Base-by-base conservation (phyloP, 2,113 vertebrate species). In the Thalassoma bifasciatum region DNA sequence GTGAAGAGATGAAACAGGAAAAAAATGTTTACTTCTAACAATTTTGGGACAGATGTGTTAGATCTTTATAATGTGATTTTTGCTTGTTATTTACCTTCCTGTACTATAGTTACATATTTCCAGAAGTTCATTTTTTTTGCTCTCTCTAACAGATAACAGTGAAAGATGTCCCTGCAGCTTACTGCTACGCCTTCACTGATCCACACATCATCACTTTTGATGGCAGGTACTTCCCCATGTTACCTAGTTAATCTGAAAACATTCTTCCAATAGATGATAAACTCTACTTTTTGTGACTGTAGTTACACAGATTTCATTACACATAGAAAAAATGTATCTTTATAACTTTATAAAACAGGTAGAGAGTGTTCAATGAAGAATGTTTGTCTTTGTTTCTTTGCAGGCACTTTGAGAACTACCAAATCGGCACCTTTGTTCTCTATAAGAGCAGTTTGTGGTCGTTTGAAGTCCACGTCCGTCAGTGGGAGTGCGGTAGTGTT, bases 131-230 rank as follows among this genome's bases (percentile, higher is more conserved):
- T 40, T 26, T 36, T 16, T 19, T 21, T 59, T 26, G 6, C 66
- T 67, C 1, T 56, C 8, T 63, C 6, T 37, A 89, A 69, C 91
- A 98, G 97, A 92, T 99, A 72, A 93, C 49, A 13, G 94, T 97
- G 47, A 93, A 76, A 47, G 95, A 97, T 50, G 75, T 96, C 3
- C 93, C 94, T 9, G 88, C 94, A 65, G 95, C 95, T 1, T 96
- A 95, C 78, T 98, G 96, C 88, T 98, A 96, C 83, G 92, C 93
- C 54, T 97, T 97, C 90, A 97, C 95, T 34, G 96, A 98, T 70
- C 96, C 97, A 74, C 97, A 97, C 86, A 90, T 97, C 5, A 93
- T 97, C 89, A 98, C 96, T 5, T 97, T 98, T 92, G 96, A 98
- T 89, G 96, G 95, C 92, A 97, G 96, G 96, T 99, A 96, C 82